Percentiles rank a stretch among this genome's conserved stretches.
These are phyloP conservation scores for Orycteropus afer DNA, from an alignment of 2,113 vertebrate genomes.

Conservation along the genomic window DNA sequence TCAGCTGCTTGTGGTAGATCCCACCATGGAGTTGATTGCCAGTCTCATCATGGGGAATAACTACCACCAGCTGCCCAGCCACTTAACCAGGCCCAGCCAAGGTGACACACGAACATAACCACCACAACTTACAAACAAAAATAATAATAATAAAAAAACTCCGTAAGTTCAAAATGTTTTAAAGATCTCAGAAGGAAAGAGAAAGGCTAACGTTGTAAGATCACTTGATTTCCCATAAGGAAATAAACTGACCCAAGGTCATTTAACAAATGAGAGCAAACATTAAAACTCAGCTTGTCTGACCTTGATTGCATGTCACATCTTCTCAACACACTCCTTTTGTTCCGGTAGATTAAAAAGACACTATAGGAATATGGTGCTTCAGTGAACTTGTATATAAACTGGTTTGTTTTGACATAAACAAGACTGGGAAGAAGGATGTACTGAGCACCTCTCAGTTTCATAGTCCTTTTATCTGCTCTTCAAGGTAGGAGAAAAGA, in stretches of 20 bases:
- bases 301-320: conserved; percentile 11
- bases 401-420: conserved; percentile 71
- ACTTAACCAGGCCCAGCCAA: too few species aligned
- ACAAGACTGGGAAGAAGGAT: conserved; percentile 56
- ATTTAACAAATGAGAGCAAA: conserved; percentile 44
- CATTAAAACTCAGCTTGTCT: conserved; percentile 4
- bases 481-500: conserved; percentile 5
- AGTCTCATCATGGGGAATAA: too few species aligned
- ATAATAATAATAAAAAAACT: conserved; percentile 59
- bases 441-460: conserved; percentile 37
- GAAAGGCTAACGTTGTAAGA: neutral
- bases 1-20: too few species aligned
- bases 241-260: conserved; percentile 31
- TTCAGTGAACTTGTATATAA: conserved; percentile 65
- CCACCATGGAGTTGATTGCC: too few species aligned
- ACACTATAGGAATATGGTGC: conserved; percentile 1
- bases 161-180: conserved; percentile 28
- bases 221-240: conserved; percentile 10
- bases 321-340: conserved; percentile 28
- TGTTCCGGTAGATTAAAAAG: conserved; percentile 49
- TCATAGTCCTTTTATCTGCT: conserved; percentile 35
- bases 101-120: too few species aligned
- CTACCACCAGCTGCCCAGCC: too few species aligned
- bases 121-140: too few species aligned
- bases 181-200: neutral